These are phyloP conservation scores for Vireo altiloquus DNA, from an alignment of 2,113 vertebrate genomes.

Conservation along the genomic window DNA sequence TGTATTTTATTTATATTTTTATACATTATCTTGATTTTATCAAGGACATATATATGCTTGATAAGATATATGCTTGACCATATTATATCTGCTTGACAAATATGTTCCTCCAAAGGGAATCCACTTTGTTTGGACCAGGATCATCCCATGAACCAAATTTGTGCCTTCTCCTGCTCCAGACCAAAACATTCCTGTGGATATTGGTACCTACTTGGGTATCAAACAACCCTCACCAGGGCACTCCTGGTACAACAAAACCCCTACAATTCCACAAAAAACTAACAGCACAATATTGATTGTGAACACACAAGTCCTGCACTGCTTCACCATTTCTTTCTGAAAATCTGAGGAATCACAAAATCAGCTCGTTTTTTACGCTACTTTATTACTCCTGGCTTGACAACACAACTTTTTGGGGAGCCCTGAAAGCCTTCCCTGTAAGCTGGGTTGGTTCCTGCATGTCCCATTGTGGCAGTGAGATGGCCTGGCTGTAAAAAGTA, in stretches of 20 bases:
- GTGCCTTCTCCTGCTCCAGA: background rate
- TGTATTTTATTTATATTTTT: background rate
- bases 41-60: background rate
- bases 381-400: background rate
- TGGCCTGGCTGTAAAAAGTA: background rate
- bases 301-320: background rate
- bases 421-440: background rate
- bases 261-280: background rate
- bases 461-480: background rate
- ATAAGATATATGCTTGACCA: background rate
- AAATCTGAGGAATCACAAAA: background rate
- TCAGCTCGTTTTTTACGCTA: background rate
- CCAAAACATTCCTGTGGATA: background rate
- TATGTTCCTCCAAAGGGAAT: background rate
- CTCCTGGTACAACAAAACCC: background rate
- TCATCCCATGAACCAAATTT: background rate
- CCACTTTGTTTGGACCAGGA: background rate
- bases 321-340: background rate
- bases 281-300: background rate
- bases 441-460: background rate
- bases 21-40: background rate
- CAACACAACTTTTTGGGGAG: background rate
- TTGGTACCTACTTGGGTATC: background rate
- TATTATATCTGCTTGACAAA: background rate
- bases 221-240: background rate